These are phyloP conservation scores for Enteromius anoplus DNA, from an alignment of 2,797 vertebrate species.

Conservation along the genomic window DNA sequence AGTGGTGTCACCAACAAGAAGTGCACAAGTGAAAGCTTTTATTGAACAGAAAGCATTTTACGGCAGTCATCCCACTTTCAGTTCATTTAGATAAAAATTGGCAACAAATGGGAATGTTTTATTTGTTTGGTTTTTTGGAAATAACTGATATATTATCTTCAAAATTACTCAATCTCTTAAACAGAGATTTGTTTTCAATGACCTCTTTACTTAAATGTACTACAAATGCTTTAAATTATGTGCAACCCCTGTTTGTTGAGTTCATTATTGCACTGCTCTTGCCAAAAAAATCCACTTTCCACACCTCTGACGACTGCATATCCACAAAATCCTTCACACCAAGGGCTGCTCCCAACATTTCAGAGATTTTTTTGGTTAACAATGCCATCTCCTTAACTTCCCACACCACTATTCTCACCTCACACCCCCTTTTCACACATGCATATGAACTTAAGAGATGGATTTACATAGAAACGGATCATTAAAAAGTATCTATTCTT, in stretches of 20 bases:
- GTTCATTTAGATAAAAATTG: not conserved
- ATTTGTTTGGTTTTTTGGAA: not conserved
- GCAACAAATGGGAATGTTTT: not conserved
- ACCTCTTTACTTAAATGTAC: not conserved
- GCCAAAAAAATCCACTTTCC: slow-evolving; percentile 34
- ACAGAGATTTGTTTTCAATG: not conserved
- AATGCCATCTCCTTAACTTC: slow-evolving; percentile 61
- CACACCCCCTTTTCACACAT: slow-evolving; percentile 60
- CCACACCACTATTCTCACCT: slow-evolving; percentile 55
- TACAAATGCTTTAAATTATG: not conserved
- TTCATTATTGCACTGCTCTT: slow-evolving; percentile 44
- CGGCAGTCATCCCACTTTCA: not conserved
- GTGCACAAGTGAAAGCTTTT: slow-evolving; percentile 38
- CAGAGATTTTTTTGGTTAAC: slow-evolving; percentile 67
- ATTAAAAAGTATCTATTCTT: slow-evolving; percentile 5
- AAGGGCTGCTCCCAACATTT: slow-evolving; percentile 61
- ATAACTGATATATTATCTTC: not conserved
- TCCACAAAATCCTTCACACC: slow-evolving; percentile 72
- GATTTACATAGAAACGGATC: slow-evolving; percentile 14
- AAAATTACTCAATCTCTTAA: not conserved
- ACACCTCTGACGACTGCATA: slow-evolving; percentile 58
- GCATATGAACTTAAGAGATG: slow-evolving; percentile 45
- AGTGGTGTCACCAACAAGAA: slow-evolving; percentile 47
- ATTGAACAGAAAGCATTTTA: slow-evolving; percentile 51
- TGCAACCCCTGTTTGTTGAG: slow-evolving; percentile 25